A percentile compares a stretch with the other conserved stretches of the same genome.
These are phyloP conservation scores for Rhagoletis pomonella DNA, from an alignment of 1,140 invertebrate genomes.

Conservation along the genomic window DNA sequence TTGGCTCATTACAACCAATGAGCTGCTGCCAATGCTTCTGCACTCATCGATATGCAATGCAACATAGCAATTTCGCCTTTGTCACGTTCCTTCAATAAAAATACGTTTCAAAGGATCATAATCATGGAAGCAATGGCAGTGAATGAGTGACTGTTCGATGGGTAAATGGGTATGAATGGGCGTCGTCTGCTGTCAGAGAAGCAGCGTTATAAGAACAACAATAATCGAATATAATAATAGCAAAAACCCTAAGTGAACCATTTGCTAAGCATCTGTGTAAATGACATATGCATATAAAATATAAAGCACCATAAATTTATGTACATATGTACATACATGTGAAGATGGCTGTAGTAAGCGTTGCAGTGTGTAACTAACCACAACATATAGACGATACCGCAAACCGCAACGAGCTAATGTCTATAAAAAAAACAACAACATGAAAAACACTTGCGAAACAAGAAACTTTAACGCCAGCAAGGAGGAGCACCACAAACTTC, in stretches of 20 bases:
- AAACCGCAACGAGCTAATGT: slow-evolving; percentile 6
- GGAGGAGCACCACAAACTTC: not conserved
- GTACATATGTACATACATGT: not conserved
- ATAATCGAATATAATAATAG: not conserved
- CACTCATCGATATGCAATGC: slow-evolving; percentile 7
- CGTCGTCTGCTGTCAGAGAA: not conserved
- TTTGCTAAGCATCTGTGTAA: slow-evolving; percentile 34
- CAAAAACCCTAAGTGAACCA: slow-evolving; percentile 6
- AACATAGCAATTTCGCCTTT: slow-evolving; percentile 41
- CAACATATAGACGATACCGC: not conserved
- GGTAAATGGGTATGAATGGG: slow-evolving; percentile 10
- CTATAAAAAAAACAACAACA: not conserved
- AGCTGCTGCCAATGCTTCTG: not conserved
- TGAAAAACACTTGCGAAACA: not conserved
- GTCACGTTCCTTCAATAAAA: slow-evolving; percentile 49
- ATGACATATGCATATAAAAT: not conserved
- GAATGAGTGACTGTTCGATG: slow-evolving; percentile 28
- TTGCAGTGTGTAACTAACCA: not conserved
- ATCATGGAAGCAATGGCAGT: not conserved
- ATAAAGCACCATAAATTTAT: no score
- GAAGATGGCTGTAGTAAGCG: not conserved
- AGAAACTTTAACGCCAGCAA: not conserved
- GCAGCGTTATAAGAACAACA: not conserved
- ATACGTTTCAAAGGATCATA: slow-evolving; percentile 45
- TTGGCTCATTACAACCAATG: not conserved